A percentile compares a stretch with the other conserved stretches of the same genome.
These are phyloP conservation scores for Grapholita molesta DNA, from an alignment of 1,140 invertebrate genomes.

Conservation along the genomic window DNA sequence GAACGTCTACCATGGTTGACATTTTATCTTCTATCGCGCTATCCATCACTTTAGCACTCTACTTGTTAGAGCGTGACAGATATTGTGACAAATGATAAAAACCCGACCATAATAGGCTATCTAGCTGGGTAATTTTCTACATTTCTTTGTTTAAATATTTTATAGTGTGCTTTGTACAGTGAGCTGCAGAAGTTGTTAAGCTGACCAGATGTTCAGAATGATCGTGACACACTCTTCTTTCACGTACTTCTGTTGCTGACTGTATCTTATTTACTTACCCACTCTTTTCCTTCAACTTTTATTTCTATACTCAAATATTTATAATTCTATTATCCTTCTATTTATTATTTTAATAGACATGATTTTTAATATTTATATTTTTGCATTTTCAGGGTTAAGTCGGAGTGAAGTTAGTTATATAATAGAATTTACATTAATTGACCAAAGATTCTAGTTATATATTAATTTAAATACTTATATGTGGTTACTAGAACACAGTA, in stretches of 20 bases:
- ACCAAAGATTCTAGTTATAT: conserved; percentile 12
- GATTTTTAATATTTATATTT: not conserved
- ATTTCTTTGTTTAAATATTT: too few relatives aligned
- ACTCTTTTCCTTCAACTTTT: not conserved
- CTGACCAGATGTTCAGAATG: too few relatives aligned
- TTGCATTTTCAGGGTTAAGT: conserved; percentile 6
- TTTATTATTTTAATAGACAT: not conserved
- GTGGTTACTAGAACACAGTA: not conserved
- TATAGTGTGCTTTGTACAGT: too few relatives aligned
- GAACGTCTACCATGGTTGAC: too few relatives aligned
- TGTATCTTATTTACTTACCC: not conserved
- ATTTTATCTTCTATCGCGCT: too few relatives aligned
- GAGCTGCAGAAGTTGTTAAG: too few relatives aligned
- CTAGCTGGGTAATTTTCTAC: too few relatives aligned
- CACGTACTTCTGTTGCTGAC: not conserved
- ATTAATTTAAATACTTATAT: not conserved
- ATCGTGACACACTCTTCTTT: too few relatives aligned
- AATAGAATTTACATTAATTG: not conserved
- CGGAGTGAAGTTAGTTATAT: conserved; percentile 1
- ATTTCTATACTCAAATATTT: not conserved
- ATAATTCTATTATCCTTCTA: not conserved
- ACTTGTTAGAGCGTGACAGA: too few relatives aligned
- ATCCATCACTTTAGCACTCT: too few relatives aligned
- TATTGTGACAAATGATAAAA: too few relatives aligned
- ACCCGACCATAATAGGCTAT: too few relatives aligned